Conservation (phyloP, 64 coral and sea anemone genomes). For the Platygyra sinensis region DNA sequence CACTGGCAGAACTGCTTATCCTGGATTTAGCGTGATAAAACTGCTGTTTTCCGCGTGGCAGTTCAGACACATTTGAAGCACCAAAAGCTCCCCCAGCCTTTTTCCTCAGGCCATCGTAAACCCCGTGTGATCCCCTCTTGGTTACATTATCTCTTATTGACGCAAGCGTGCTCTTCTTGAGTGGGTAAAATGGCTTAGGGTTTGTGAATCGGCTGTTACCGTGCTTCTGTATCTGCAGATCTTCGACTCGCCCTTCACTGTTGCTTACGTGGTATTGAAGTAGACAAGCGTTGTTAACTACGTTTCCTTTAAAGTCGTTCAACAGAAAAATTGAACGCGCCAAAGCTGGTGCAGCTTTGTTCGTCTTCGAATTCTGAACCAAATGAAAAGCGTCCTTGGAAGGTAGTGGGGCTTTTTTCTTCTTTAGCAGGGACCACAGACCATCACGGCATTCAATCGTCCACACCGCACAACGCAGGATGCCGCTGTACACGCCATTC, state of each 20-base stretch:
- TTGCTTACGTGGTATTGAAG: conserved; percentile 44
- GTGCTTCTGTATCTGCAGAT: conserved; percentile 31
- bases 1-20: background rate
- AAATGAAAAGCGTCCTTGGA: conserved; percentile 12
- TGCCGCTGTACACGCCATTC: conserved; percentile 52
- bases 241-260: conserved; percentile 17
- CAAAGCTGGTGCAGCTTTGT: conserved; percentile 41
- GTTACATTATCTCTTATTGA: conserved; percentile 29
- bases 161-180: conserved; percentile 7
- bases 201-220: conserved; percentile 17
- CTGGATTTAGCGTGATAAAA: conserved; percentile 12
- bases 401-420: background rate
- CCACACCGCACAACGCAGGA: conserved; percentile 30
- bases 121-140: background rate
- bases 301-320: conserved; percentile 20
- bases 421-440: background rate
- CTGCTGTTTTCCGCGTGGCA: conserved; percentile 35
- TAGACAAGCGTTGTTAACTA: conserved; percentile 48
- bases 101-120: conserved; percentile 14
- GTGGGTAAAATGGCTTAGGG: conserved; percentile 50
- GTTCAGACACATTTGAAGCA: background rate
- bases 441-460: background rate
- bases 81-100: conserved; percentile 11
- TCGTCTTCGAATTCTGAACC: conserved; percentile 38
- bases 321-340: conserved; percentile 49